These are phyloP conservation scores for Silurus meridionalis DNA, from an alignment of 2,113 vertebrate genomes.

Conservation along the genomic window DNA sequence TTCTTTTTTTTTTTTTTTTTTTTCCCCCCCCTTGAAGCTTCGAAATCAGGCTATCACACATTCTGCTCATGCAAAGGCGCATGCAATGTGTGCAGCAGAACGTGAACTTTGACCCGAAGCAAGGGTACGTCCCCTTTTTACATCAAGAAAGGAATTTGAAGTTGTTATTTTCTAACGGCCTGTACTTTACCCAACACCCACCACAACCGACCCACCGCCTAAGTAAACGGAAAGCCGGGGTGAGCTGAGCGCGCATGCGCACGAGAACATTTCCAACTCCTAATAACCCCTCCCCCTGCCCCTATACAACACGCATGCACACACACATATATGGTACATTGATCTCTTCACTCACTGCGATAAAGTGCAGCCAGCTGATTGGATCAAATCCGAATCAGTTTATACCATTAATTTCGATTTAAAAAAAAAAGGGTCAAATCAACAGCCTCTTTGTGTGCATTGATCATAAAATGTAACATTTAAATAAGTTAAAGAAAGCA, in stretches of 20 bases:
- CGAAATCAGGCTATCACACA: not conserved
- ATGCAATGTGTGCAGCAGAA: slow-evolving; percentile 42
- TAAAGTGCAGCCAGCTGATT: not conserved
- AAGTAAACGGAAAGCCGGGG: not conserved
- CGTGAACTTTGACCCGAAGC: slow-evolving; percentile 59
- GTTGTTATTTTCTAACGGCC: slow-evolving; percentile 37
- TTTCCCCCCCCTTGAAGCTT: no score
- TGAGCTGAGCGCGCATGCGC: slow-evolving; percentile 4
- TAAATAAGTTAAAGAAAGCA: no score
- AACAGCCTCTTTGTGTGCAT: not conserved
- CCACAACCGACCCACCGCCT: slow-evolving; percentile 34
- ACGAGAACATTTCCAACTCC: not conserved
- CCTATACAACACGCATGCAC: no score
- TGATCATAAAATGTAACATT: not conserved
- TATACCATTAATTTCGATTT: not conserved
- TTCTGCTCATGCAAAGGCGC: slow-evolving; percentile 42
- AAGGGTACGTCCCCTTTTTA: slow-evolving; percentile 44
- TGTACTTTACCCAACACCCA: slow-evolving; percentile 37
- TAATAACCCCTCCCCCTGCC: not conserved
- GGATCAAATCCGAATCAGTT: not conserved
- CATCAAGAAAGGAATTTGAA: slow-evolving; percentile 47
- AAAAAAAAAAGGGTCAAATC: not conserved
- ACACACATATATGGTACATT: not conserved
- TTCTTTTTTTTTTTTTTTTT: not conserved
- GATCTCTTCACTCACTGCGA: not conserved